Evolutionary conservation across 1,140 invertebrate genomes (phyloP).

Genomic region (Galleria mellonella): DNA sequence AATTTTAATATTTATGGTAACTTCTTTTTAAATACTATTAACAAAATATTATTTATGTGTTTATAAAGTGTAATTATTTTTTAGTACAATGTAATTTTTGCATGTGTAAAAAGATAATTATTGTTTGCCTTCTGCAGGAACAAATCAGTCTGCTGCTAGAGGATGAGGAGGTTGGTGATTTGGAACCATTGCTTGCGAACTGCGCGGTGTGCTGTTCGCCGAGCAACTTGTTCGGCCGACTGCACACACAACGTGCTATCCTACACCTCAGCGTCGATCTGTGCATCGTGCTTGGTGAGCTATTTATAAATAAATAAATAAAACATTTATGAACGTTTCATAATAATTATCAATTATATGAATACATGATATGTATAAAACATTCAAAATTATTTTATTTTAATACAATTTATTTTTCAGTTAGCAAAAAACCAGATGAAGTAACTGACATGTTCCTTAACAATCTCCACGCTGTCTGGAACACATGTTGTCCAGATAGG

Average conservation of each 20-base stretch:
- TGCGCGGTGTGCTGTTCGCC: constrained; percentile 20
- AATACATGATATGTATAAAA: background rate
- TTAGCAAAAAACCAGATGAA: constrained; percentile 34
- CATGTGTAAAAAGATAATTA: too few species aligned
- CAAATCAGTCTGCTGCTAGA: constrained; percentile 42
- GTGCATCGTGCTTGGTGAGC: constrained; percentile 37
- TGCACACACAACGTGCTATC: constrained; percentile 27
- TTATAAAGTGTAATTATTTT: too few species aligned
- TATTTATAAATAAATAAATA: background rate
- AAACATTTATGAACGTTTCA: too few species aligned
- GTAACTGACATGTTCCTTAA: constrained; percentile 30
- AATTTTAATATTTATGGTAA: too few species aligned
- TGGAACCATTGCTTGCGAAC: constrained; percentile 7
- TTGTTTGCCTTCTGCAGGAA: constrained; percentile 24
- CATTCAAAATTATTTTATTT: background rate
- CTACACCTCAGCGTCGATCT: constrained; percentile 45
- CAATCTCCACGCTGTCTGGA: constrained; percentile 39
- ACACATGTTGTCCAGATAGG: constrained; percentile 44
- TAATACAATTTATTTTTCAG: constrained; percentile 24
- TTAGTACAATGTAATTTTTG: too few species aligned
- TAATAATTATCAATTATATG: too few species aligned
- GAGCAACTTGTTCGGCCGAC: constrained; percentile 28
- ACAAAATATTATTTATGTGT: too few species aligned
- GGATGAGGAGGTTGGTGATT: constrained; percentile 9
- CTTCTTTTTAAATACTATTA: too few species aligned